These are phyloP conservation scores for Crypturellus tataupa DNA, from an alignment of 2,797 vertebrate genomes.

Conservation along the genomic window DNA sequence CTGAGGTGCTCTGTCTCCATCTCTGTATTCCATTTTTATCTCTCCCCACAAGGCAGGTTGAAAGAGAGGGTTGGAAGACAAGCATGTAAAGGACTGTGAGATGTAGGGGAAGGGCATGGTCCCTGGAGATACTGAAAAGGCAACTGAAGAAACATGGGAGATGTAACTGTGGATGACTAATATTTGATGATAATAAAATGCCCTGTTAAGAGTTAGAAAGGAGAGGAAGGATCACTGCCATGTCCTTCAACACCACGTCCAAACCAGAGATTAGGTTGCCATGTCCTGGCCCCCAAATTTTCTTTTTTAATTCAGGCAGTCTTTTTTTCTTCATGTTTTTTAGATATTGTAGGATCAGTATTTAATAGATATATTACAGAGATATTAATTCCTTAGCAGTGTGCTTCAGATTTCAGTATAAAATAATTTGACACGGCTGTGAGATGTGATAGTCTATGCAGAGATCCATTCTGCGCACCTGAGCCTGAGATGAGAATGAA, in stretches of 20 bases:
- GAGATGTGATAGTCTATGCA: rapidly evolving
- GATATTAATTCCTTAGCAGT: rapidly evolving
- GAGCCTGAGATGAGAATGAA: background rate
- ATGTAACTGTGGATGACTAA: background rate
- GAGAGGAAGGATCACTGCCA: background rate
- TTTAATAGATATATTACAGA: background rate
- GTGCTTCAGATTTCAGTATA: background rate
- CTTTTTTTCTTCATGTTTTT: background rate
- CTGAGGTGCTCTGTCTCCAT: background rate
- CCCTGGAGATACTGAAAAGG: background rate
- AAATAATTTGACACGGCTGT: background rate
- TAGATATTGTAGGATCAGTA: background rate
- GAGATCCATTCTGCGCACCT: background rate
- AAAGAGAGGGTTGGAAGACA: background rate
- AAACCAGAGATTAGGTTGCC: background rate
- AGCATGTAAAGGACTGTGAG: rapidly evolving
- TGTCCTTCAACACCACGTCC: background rate
- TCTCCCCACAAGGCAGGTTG: background rate
- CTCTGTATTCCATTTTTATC: rapidly evolving
- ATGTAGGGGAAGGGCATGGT: no score
- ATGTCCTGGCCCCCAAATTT: background rate
- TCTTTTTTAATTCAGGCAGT: background rate
- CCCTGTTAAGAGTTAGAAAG: no score
- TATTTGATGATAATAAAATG: background rate
- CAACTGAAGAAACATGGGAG: background rate